A percentile compares a stretch with the other conserved stretches of the same genome.
These are phyloP conservation scores for Bombylius discolor DNA, from an alignment of 2,888 invertebrate species.

Conservation along the genomic window DNA sequence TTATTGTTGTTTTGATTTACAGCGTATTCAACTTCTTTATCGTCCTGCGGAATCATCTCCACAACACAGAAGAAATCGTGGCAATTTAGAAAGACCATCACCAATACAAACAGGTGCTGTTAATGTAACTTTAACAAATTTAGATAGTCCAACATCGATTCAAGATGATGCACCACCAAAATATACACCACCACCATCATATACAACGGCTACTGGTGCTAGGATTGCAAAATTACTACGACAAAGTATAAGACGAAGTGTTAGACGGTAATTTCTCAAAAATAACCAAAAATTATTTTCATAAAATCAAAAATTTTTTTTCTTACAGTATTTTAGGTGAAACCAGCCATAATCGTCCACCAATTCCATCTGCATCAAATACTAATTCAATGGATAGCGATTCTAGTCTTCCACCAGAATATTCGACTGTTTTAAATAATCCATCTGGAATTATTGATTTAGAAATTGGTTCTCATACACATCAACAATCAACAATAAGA, in stretches of 20 bases:
- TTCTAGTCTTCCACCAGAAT: conserved; percentile 25
- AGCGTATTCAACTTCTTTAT: conserved; percentile 75
- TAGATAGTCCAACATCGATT: conserved; percentile 14
- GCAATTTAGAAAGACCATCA: conserved; percentile 11
- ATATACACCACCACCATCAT: conserved; percentile 86
- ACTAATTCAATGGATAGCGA: conserved; percentile 4
- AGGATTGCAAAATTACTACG: conserved; percentile 60
- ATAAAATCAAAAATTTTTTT: not conserved
- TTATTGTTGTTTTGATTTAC: conserved; percentile 15
- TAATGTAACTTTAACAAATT: conserved; percentile 2
- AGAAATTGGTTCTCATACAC: conserved; percentile 22
- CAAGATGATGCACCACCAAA: conserved; percentile 75
- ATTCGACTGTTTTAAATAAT: conserved; percentile 20
- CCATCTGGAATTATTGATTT: conserved; percentile 14
- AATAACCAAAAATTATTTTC: not conserved
- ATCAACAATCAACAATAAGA: conserved; percentile 8
- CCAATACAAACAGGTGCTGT: conserved; percentile 10
- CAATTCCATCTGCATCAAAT: conserved; percentile 13
- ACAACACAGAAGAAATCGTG: conserved; percentile 24
- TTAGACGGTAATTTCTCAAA: conserved; percentile 41
- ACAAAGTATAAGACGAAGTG: conserved; percentile 65
- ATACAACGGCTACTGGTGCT: conserved; percentile 83
- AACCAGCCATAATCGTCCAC: conserved; percentile 15
- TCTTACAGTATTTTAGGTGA: conserved; percentile 18
- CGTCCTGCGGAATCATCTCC: conserved; percentile 50